Base-by-base conservation (phyloP, 1,140 invertebrate species). In the Centruroides vittatus region DNA sequence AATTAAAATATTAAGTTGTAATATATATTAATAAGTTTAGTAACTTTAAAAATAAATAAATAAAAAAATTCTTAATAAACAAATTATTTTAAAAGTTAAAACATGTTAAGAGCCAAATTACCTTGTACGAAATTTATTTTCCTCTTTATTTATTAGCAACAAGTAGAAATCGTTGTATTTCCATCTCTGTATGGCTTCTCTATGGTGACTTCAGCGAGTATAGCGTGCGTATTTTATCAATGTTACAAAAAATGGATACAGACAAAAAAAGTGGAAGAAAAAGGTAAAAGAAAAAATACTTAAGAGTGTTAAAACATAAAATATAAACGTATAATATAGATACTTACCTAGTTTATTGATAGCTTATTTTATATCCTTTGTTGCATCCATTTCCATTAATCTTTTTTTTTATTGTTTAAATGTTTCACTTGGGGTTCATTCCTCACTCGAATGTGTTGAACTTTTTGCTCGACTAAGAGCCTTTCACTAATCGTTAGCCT, bases 121-220 rank as follows among this genome's bases (percentile, higher is more conserved):
- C 1, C 7, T 13, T 57, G 13, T n/a, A 57, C 13, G 10, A 13
- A 8, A 46, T 46, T 57, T 34, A 57, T 49, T 46, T 36, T 60
- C 10, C 35, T 11, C 35, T 55, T 62, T 46, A n/a, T 41, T 59
- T 48, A 10, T 35, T 34, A 68, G 67, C 51, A 63, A 58, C 59
- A 65, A 54, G 56, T 57, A 52, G 62, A 68, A 54, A 66, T 68
- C 4, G 59, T 66, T 50, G 49, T 68, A 13, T 67, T 68, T 49
- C 67, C 67, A 41, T 65, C 64, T 50, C 50, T 68, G 0, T 68
- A 68, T 41, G 67, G 63, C 4, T 68, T 68, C 52, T 62, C 63
- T n/a, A 67, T 68, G 67, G 53, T 68, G 35, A 61, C 57, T 9
- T 36, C 51, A 4, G 65, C 63, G 35, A 61, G 57, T n/a, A 48